Evolutionary conservation across 2,888 invertebrate genomes (phyloP).

Genomic region (Dione vanillae): DNA sequence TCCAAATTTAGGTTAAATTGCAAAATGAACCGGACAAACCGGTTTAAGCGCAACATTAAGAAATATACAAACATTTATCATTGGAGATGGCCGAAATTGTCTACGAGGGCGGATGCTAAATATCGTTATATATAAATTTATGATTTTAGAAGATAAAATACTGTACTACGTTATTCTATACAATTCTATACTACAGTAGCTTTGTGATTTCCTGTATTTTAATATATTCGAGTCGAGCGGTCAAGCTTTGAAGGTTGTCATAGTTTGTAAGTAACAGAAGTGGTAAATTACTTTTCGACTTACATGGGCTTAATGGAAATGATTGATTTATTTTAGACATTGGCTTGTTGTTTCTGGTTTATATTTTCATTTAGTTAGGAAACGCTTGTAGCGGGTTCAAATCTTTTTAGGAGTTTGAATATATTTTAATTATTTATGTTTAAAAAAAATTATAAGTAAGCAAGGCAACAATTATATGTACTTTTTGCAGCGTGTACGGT

Average conservation of each 20-base stretch:
- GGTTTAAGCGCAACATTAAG: slow-evolving; percentile 20
- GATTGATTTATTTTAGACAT: neutral
- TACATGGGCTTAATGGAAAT: neutral
- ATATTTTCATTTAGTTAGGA: too few species aligned
- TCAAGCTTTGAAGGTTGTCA: slow-evolving; percentile 69
- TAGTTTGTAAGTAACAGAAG: slow-evolving; percentile 56
- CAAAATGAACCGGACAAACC: slow-evolving; percentile 17
- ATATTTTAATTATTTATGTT: too few species aligned
- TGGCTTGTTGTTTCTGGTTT: neutral
- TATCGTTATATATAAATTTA: slow-evolving; percentile 74
- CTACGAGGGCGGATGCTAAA: slow-evolving; percentile 66
- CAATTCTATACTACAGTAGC: slow-evolving; percentile 39
- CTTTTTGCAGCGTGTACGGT: too few species aligned
- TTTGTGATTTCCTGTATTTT: slow-evolving; percentile 81
- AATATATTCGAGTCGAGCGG: slow-evolving; percentile 75
- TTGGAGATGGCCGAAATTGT: slow-evolving; percentile 33
- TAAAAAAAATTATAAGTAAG: too few species aligned
- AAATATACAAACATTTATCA: slow-evolving; percentile 33
- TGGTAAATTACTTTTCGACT: slow-evolving; percentile 46
- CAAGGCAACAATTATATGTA: too few species aligned
- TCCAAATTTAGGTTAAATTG: neutral
- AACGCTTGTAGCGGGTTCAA: too few species aligned
- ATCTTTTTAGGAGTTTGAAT: too few species aligned
- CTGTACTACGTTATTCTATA: slow-evolving; percentile 44
- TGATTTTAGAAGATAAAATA: slow-evolving; percentile 82